phyloP scores from a whole-genome alignment of 2,113 vertebrate genomes.

The Heterochromis multidens region DNA sequence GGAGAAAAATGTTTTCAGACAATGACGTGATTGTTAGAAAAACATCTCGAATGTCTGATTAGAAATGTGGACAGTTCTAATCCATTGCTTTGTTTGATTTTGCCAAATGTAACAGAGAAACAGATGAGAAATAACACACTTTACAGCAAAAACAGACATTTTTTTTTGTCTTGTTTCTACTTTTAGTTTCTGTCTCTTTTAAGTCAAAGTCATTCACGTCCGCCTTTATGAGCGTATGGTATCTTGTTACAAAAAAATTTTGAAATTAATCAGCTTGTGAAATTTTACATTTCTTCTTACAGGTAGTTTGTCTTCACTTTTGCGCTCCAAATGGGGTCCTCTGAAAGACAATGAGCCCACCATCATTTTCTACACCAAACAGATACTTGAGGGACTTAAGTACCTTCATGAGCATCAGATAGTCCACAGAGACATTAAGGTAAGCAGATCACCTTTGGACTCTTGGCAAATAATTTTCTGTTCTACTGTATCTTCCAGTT shows the following conservation, averaged over 20 bases:
- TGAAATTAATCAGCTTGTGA: neutral
- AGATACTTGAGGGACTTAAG: conserved; percentile 87
- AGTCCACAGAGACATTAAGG: conserved; percentile 93
- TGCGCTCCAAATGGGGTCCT: conserved; percentile 91
- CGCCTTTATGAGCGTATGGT: neutral
- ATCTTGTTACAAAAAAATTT: neutral
- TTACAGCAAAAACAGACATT: neutral
- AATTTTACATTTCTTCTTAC: neutral
- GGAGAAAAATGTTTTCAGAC: neutral
- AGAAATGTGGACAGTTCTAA: neutral
- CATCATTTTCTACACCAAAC: conserved; percentile 89
- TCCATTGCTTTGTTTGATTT: neutral
- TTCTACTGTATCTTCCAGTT: neutral
- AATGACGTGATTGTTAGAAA: neutral
- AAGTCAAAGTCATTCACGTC: neutral
- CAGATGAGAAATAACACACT: neutral
- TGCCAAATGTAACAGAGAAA: neutral
- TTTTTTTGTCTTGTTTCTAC: too few relatives aligned
- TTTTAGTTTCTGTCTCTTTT: too few relatives aligned
- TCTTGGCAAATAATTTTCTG: neutral
- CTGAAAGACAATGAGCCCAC: conserved; percentile 91
- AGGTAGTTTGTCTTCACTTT: conserved; percentile 90
- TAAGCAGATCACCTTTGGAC: conserved; percentile 17
- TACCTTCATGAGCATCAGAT: conserved; percentile 93
- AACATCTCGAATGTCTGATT: neutral